phyloP scores from a whole-genome alignment of 92 coral and sea anemone genomes.

The Nematostella vectensis region DNA sequence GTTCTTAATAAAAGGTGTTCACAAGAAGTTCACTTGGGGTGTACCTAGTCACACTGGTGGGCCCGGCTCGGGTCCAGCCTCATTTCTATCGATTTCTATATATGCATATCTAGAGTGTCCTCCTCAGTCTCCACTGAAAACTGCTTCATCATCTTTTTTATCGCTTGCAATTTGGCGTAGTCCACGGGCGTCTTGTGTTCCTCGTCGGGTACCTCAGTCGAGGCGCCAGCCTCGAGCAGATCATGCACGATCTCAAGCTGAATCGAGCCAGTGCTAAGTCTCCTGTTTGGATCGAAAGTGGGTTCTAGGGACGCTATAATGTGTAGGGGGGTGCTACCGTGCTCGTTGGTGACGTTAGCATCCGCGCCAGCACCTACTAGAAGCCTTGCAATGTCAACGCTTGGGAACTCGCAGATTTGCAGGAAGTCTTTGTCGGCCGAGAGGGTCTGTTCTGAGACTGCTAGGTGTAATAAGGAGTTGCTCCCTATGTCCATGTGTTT shows the following conservation, averaged over 20 bases:
- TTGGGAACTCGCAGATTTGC: slow-evolving; percentile 28
- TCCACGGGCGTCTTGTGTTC: slow-evolving; percentile 24
- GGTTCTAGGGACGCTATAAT: slow-evolving; percentile 24
- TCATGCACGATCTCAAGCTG: slow-evolving; percentile 46
- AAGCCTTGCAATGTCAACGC: slow-evolving; percentile 33
- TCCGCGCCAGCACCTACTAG: slow-evolving; percentile 48
- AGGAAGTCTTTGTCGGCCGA: slow-evolving; percentile 25
- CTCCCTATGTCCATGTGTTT: slow-evolving; percentile 12
- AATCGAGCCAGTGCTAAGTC: slow-evolving; percentile 23
- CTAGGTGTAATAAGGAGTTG: slow-evolving; percentile 32
- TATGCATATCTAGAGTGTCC: neutral
- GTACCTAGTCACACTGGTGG: too few species aligned
- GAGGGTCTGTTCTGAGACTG: slow-evolving; percentile 29
- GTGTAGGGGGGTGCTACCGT: slow-evolving; percentile 43
- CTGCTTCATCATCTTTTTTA: slow-evolving; percentile 8
- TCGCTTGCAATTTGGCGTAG: slow-evolving; percentile 18
- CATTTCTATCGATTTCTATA: too few species aligned
- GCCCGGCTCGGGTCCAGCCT: too few species aligned
- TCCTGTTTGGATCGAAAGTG: slow-evolving; percentile 18
- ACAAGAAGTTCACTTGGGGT: too few species aligned
- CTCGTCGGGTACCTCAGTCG: slow-evolving; percentile 22
- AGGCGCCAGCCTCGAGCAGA: slow-evolving; percentile 43
- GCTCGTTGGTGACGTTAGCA: slow-evolving; percentile 32
- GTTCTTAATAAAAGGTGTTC: too few species aligned
- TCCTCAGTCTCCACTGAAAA: slow-evolving; percentile 8